Conservation (phyloP, 2,888 invertebrate species). For the Ormyrus rosae region DNA sequence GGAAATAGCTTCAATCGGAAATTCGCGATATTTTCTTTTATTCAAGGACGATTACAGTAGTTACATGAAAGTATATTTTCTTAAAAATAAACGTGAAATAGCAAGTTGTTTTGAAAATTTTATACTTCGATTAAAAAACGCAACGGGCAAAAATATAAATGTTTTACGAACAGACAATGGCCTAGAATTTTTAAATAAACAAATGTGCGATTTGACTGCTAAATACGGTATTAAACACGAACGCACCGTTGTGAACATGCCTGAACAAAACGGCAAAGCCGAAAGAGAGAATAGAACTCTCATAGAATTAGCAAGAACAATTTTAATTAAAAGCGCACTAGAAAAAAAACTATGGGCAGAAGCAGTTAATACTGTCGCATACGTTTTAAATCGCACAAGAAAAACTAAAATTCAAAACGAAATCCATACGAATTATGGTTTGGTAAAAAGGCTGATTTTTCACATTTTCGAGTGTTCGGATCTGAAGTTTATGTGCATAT, state of each 20-base stretch:
- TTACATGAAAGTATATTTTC: neutral
- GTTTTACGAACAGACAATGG: conserved; percentile 38
- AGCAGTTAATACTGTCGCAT: conserved; percentile 6
- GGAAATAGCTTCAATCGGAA: conserved; percentile 4
- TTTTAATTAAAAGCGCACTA: too few species aligned
- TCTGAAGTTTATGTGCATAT: conserved; percentile 14
- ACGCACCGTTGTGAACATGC: conserved; percentile 7
- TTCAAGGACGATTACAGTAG: conserved; percentile 26
- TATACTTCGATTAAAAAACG: conserved; percentile 26
- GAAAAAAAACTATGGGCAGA: conserved; percentile 10
- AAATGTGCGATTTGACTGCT: conserved; percentile 3
- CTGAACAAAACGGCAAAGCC: conserved; percentile 25
- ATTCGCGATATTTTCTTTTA: conserved; percentile 21
- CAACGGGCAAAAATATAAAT: conserved; percentile 22
- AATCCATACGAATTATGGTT: conserved; percentile 15
- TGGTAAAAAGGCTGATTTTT: conserved; percentile 8
- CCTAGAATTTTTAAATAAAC: conserved; percentile 43
- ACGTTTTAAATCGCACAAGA: neutral
- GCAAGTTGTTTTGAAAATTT: conserved; percentile 14
- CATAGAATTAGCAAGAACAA: conserved; percentile 12
- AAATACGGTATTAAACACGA: conserved; percentile 28
- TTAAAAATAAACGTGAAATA: neutral
- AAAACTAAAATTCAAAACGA: too few species aligned
- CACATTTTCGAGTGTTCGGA: conserved; percentile 29
- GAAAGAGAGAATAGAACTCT: conserved; percentile 24